phyloP scores from a whole-genome alignment of 2,888 invertebrate species.

The Elmis aenea region DNA sequence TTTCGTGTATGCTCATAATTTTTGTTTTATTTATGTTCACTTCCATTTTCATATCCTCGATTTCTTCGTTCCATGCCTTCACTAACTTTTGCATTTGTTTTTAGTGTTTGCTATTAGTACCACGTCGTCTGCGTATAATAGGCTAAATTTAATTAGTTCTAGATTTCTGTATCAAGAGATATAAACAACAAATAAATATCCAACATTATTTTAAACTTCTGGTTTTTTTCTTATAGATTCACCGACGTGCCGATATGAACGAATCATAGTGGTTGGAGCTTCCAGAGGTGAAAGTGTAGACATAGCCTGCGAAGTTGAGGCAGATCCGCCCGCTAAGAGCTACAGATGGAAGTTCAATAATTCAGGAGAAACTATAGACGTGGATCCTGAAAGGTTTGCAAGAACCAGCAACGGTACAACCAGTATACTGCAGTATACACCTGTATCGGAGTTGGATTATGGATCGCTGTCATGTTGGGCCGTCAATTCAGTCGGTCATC shows the following conservation, averaged over 20 bases:
- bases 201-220: not conserved
- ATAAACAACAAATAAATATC: not conserved
- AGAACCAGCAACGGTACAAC: constrained; percentile 70
- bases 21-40: too few relatives aligned
- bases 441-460: constrained; percentile 69
- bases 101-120: too few relatives aligned
- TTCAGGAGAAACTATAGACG: constrained; percentile 82
- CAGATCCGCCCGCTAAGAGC: constrained; percentile 83
- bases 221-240: constrained; percentile 57
- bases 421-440: constrained; percentile 61
- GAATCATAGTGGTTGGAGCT: constrained; percentile 80
- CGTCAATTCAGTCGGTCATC: constrained; percentile 76
- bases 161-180: not conserved
- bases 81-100: too few relatives aligned
- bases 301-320: constrained; percentile 84
- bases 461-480: constrained; percentile 86
- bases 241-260: constrained; percentile 73
- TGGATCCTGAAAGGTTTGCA: constrained; percentile 68
- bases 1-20: too few relatives aligned
- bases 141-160: too few relatives aligned
- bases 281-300: constrained; percentile 82
- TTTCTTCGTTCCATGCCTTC: too few relatives aligned
- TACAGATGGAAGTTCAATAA: constrained; percentile 95
- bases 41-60: too few relatives aligned
- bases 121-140: too few relatives aligned